Conservation (phyloP, 2,797 vertebrate genomes). For the Gymnothorax reevesii region DNA sequence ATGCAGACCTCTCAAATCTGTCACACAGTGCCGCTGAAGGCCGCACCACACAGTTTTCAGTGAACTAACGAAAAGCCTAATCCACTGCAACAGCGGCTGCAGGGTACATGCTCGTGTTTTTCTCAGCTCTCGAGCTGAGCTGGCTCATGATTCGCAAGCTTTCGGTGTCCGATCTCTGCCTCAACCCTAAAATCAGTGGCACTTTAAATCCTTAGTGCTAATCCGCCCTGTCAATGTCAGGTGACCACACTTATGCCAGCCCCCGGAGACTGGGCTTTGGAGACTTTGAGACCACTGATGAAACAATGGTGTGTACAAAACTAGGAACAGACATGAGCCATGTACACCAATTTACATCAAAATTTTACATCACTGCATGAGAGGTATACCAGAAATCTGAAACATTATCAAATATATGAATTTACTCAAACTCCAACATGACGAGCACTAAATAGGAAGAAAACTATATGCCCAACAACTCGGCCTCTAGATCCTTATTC, state of each 20-base stretch:
- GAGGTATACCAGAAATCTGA: neutral
- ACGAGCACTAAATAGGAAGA: neutral
- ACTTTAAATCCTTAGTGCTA: conserved; percentile 20
- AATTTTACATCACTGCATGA: neutral
- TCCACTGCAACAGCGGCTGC: neutral
- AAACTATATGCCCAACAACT: conserved; percentile 30
- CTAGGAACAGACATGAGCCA: neutral
- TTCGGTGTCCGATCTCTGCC: neutral
- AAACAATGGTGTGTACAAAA: no score
- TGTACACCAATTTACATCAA: neutral
- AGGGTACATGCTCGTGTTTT: neutral
- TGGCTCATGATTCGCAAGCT: neutral
- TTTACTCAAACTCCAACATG: neutral
- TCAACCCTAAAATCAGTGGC: conserved; percentile 16
- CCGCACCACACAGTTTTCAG: neutral
- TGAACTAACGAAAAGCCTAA: neutral
- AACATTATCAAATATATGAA: conserved; percentile 23
- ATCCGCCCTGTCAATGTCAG: conserved; percentile 39
- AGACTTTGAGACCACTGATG: neutral
- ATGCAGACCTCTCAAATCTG: neutral
- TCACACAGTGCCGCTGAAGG: conserved; percentile 2
- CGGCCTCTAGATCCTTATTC: conserved; percentile 57
- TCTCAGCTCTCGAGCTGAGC: neutral
- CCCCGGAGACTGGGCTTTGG: conserved; percentile 36
- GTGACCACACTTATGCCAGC: conserved; percentile 39